Evolutionary conservation across 2,888 invertebrate species (phyloP).

Genomic region (Lepidonotus clava): DNA sequence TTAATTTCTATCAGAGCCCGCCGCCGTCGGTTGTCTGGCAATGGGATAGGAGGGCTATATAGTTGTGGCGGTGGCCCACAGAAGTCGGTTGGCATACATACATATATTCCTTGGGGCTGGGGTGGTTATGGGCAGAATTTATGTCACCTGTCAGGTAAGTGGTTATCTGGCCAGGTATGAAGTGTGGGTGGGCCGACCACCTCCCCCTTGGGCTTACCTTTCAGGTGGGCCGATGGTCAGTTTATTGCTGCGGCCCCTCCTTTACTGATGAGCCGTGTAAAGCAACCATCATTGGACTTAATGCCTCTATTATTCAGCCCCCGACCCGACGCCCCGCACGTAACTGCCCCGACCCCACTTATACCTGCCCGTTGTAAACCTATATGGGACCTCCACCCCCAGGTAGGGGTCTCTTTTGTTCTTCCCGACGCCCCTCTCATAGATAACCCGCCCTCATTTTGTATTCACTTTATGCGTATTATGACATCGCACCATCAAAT

Average conservation of each 20-base stretch:
- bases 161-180: constrained; percentile 19
- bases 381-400: background rate
- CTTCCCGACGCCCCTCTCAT: background rate
- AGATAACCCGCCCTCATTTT: background rate
- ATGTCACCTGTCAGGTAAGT: constrained; percentile 1
- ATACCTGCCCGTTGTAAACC: background rate
- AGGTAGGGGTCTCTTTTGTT: too few species aligned
- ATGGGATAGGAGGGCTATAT: background rate
- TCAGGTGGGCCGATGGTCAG: constrained; percentile 29
- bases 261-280: constrained; percentile 34
- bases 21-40: background rate
- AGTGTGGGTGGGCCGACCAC: constrained; percentile 24
- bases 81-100: background rate
- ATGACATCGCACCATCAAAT: constrained; percentile 11
- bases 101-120: too few species aligned
- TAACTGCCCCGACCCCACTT: background rate
- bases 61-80: constrained; percentile 1
- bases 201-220: background rate
- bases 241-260: constrained; percentile 43
- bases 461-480: background rate
- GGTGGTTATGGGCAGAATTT: constrained; percentile 2
- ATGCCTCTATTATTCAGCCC: constrained; percentile 45
- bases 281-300: constrained; percentile 7
- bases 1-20: constrained; percentile 16
- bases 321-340: background rate